These are phyloP conservation scores for Vultur gryphus DNA, from an alignment of 2,797 vertebrate species.

Conservation along the genomic window DNA sequence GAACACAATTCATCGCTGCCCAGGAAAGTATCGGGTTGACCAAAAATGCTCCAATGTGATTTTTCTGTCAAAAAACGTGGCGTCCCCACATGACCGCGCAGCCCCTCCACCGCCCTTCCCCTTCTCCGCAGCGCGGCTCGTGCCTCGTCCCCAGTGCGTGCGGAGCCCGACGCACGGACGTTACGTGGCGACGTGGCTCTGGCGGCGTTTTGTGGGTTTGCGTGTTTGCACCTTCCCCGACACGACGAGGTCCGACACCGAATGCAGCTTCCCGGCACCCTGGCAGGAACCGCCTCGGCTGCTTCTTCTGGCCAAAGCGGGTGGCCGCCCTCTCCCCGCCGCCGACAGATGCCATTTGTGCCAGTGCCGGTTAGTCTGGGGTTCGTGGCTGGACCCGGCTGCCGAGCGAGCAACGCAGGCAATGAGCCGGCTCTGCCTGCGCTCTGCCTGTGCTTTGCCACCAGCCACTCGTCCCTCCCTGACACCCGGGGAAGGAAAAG, in stretches of 20 bases:
- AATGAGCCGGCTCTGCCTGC: background rate
- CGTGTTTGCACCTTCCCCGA: background rate
- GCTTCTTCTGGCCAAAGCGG: background rate
- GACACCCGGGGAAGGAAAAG: too few relatives aligned
- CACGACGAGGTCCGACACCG: accelerated
- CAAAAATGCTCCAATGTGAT: background rate
- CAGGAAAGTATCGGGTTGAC: background rate
- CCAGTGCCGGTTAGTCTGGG: accelerated
- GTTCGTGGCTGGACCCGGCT: accelerated
- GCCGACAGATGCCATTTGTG: background rate
- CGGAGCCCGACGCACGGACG: accelerated
- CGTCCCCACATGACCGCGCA: accelerated
- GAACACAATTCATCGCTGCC: background rate
- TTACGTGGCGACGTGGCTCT: accelerated
- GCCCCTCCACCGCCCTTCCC: too few relatives aligned
- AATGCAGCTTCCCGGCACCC: accelerated
- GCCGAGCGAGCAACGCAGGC: too few relatives aligned
- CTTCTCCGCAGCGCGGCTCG: accelerated
- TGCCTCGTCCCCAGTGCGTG: accelerated
- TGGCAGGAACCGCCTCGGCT: accelerated
- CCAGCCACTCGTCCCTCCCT: accelerated
- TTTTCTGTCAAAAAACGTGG: background rate
- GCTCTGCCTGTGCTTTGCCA: too few relatives aligned
- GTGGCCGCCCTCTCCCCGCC: accelerated
- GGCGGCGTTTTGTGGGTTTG: accelerated